These are phyloP conservation scores for Anoplolepis gracilipes DNA, from an alignment of 1,140 invertebrate genomes.

Conservation along the genomic window DNA sequence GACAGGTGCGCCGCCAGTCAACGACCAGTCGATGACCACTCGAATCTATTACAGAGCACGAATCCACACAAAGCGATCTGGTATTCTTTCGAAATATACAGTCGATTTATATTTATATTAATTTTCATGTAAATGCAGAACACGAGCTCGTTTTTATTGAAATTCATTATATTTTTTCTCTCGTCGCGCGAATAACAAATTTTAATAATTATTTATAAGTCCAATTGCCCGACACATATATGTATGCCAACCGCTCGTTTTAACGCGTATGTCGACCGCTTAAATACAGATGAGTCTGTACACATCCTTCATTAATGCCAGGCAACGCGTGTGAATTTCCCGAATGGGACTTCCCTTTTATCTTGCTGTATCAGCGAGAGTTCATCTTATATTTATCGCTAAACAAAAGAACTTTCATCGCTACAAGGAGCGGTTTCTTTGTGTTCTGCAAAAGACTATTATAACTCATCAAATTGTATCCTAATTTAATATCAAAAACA, in stretches of 20 bases:
- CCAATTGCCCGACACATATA: not conserved
- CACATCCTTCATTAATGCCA: constrained; percentile 11
- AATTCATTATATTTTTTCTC: not conserved
- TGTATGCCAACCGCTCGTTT: not conserved
- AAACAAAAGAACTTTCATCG: constrained; percentile 52
- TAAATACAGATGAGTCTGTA: not conserved
- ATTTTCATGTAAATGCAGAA: too few species aligned
- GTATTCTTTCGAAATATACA: not conserved
- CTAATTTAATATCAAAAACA: constrained; percentile 8
- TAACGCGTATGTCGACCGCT: not conserved
- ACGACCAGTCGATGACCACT: constrained; percentile 25
- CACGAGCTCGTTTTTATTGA: too few species aligned
- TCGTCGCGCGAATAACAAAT: not conserved
- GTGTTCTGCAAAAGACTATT: not conserved
- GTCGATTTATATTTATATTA: not conserved
- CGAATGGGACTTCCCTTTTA: constrained; percentile 16
- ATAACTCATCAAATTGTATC: not conserved
- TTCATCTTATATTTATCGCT: constrained; percentile 25
- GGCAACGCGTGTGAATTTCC: constrained; percentile 18
- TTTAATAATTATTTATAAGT: not conserved
- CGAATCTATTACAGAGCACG: not conserved
- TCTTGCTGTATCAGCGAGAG: constrained; percentile 4
- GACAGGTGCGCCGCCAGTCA: constrained; percentile 30
- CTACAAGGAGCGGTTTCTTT: not conserved
- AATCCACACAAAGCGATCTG: not conserved